Conservation (phyloP, 1,140 invertebrate species). For the Chironomus tepperi region DNA sequence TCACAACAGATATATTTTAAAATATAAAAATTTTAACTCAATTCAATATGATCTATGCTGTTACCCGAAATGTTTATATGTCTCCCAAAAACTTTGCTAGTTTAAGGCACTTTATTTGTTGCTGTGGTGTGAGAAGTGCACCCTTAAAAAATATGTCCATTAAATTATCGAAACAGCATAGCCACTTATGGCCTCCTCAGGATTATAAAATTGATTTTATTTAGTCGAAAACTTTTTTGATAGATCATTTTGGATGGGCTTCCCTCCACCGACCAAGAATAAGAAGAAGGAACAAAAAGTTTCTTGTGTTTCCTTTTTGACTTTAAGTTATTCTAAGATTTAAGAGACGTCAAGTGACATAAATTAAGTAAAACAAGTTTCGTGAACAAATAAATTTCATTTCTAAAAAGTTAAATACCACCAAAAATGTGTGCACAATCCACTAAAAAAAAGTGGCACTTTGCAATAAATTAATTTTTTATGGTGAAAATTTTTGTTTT, state of each 20-base stretch:
- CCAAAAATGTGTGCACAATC: not conserved
- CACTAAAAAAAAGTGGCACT: slow-evolving; percentile 3
- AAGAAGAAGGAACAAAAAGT: not conserved
- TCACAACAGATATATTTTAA: not conserved
- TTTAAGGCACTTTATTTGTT: no score
- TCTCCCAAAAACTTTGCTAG: no score
- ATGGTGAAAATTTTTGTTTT: slow-evolving; percentile 10
- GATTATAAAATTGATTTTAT: not conserved
- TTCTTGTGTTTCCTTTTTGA: not conserved
- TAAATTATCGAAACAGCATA: slow-evolving; percentile 3
- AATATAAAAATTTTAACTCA: not conserved
- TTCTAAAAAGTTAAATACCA: not conserved
- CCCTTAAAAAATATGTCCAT: slow-evolving; percentile 7
- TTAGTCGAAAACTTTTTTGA: not conserved
- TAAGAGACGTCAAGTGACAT: slow-evolving; percentile 6
- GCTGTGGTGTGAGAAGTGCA: not conserved
- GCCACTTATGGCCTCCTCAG: not conserved
- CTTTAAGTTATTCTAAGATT: not conserved
- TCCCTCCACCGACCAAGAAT: no score
- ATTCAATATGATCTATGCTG: not conserved
- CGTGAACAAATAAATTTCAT: not conserved
- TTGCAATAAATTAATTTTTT: slow-evolving; percentile 10
- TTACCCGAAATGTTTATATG: not conserved
- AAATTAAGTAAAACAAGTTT: not conserved
- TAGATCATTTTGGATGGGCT: no score